phyloP scores from a whole-genome alignment of 1,140 invertebrate genomes.

The Tachypleus tridentatus region DNA sequence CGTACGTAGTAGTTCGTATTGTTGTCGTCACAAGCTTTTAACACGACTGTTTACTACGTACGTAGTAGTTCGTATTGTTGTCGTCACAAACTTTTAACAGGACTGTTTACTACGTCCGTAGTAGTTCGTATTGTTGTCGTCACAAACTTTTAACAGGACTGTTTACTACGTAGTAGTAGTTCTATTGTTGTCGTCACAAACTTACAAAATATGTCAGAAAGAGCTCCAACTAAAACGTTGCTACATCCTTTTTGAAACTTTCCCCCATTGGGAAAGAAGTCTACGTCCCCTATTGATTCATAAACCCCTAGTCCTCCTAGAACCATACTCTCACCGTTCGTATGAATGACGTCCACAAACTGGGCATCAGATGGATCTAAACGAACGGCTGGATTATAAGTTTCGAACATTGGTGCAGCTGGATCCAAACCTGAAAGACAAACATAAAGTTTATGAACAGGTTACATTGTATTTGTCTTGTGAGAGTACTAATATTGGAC shows the following conservation, averaged over 20 bases:
- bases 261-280: slow-evolving; percentile 70
- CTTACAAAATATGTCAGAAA: slow-evolving; percentile 77
- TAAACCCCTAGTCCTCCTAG: slow-evolving; percentile 57
- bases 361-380: slow-evolving; percentile 68
- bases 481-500: too few relatives aligned
- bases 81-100: slow-evolving; percentile 34
- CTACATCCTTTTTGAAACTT: slow-evolving; percentile 80
- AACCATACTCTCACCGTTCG: slow-evolving; percentile 75
- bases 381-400: slow-evolving; percentile 58
- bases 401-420: slow-evolving; percentile 80
- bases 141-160: slow-evolving; percentile 43
- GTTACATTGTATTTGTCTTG: too few relatives aligned
- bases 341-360: slow-evolving; percentile 72
- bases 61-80: not conserved
- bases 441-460: too few relatives aligned
- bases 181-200: not conserved
- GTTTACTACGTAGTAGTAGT: not conserved
- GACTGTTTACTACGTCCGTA: too few relatives aligned
- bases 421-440: slow-evolving; percentile 62
- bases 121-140: not conserved
- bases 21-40: too few relatives aligned
- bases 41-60: too few relatives aligned
- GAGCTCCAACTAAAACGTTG: slow-evolving; percentile 74
- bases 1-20: too few relatives aligned
- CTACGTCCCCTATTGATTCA: slow-evolving; percentile 48